Evolutionary conservation across 35 echinoderm and acorn worm species (phyloP), one percentile per base, ranked within the genome.

Genomic region (Diadema setosum): DNA sequence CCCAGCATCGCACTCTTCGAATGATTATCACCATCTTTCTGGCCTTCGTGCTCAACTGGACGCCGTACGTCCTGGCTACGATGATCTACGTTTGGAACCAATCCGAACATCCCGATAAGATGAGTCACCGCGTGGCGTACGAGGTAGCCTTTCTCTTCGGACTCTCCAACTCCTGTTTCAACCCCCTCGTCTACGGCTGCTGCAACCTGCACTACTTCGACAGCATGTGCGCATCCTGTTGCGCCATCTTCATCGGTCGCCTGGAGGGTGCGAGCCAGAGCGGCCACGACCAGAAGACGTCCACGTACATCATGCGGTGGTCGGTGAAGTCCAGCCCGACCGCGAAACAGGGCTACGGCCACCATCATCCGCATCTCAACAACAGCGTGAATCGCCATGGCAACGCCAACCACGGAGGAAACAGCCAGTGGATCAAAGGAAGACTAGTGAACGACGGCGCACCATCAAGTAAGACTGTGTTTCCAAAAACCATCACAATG

Each of bases 81-180:
- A 14, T 93, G 14, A 45, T 42, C 16, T 97, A 97, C 45, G 9
- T 78, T 24, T 89, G 93, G 32, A 46, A 59, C 3, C 34, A 46
- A 6, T 24, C 14, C 35, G 20, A 42, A 11, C 52, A 87, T 30
- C 73, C 75, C 8, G 27, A 58, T 30, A 33, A 39, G 3, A 25
- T 25, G n/a, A 5, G 64, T 1, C 12, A 32, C 34, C 75, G 86
- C 32, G 24, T 58, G 24, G 24, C 90, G 3, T 93, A 86, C 43
- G 83, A 87, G 69, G 26, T 87, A 4, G 81, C 81, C 3, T 83
- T 82, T 36, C 31, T 93, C 21, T 97, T 97, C 69, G 95, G 87
- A 1, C 48, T 97, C 5, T 93, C 95, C 20, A 97, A 97, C 86
- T 93, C 91, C 48, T 97, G 95, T 75, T 97, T 97, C 59, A 97